These are phyloP conservation scores for Drosophila teissieri DNA, from an alignment of 1,140 invertebrate genomes.

Conservation along the genomic window DNA sequence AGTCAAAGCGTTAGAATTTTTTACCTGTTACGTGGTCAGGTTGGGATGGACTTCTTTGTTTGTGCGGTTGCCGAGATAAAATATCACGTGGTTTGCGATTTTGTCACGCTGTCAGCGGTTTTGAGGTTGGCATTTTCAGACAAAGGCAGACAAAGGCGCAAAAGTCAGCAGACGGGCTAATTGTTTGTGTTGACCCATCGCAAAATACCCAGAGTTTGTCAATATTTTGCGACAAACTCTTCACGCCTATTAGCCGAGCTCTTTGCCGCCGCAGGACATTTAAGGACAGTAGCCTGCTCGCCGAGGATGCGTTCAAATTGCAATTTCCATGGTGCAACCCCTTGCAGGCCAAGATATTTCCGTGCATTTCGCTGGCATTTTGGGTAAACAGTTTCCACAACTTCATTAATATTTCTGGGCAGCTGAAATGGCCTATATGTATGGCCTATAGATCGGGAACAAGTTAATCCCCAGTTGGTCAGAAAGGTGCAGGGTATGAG, in stretches of 20 bases:
- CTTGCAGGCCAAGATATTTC: conserved; percentile 23
- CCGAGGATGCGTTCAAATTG: conserved; percentile 66
- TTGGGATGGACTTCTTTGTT: conserved; percentile 24
- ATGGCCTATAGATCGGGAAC: conserved; percentile 46
- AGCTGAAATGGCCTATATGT: conserved; percentile 47
- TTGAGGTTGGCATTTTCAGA: conserved; percentile 49
- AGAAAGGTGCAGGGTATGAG: conserved; percentile 59
- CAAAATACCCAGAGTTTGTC: conserved; percentile 67
- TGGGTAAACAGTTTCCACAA: conserved; percentile 36
- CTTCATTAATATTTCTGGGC: conserved; percentile 69
- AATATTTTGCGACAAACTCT: conserved; percentile 81
- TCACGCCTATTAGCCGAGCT: conserved; percentile 67
- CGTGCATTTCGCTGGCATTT: neutral
- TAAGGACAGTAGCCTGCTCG: conserved; percentile 38
- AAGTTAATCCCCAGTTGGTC: conserved; percentile 62
- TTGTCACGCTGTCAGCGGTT: conserved; percentile 84
- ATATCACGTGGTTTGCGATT: conserved; percentile 84
- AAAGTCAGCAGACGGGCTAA: conserved; percentile 52
- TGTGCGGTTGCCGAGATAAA: conserved; percentile 81
- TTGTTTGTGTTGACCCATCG: conserved; percentile 49
- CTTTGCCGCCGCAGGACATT: conserved; percentile 5
- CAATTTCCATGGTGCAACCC: conserved; percentile 73
- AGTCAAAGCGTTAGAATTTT: conserved; percentile 2
- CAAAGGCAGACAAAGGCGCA: conserved; percentile 11
- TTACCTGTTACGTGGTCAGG: conserved; percentile 60